Evolutionary conservation across 2,113 vertebrate species (phyloP).

Genomic region (Pseudolaguvia tuberculata): DNA sequence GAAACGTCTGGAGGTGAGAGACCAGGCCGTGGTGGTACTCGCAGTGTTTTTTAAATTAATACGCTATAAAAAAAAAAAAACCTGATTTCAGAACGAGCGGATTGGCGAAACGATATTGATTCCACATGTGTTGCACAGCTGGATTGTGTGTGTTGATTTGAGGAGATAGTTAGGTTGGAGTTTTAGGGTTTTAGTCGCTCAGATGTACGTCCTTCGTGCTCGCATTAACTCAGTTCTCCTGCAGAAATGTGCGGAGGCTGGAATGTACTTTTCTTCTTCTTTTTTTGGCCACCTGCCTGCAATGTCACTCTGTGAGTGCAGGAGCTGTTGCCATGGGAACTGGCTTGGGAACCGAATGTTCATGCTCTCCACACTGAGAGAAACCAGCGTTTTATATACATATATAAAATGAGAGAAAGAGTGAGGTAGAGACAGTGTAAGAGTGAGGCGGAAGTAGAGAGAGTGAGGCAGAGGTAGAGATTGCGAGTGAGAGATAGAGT

Average conservation of each 20-base stretch:
- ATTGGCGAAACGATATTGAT: too few relatives aligned
- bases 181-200: background rate
- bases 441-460: too few relatives aligned
- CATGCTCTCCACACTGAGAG: constrained; percentile 31
- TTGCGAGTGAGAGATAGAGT: too few relatives aligned
- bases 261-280: constrained; percentile 33
- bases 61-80: too few relatives aligned
- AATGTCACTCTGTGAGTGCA: constrained; percentile 46
- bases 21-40: background rate
- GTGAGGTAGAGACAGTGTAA: too few relatives aligned
- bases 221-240: background rate
- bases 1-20: constrained; percentile 89
- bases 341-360: constrained; percentile 58
- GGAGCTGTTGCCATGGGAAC: constrained; percentile 70
- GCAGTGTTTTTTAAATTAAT: too few relatives aligned
- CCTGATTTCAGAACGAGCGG: too few relatives aligned
- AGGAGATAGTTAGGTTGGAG: background rate
- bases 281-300: constrained; percentile 47
- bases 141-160: too few relatives aligned
- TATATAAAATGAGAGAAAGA: too few relatives aligned
- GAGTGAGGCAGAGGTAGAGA: too few relatives aligned
- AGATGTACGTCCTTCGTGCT: background rate
- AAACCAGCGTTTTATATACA: too few relatives aligned
- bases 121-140: too few relatives aligned
- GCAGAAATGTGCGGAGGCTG: constrained; percentile 32